Conservation (phyloP, 2,113 vertebrate genomes). For the Pseudopipra pipra region DNA sequence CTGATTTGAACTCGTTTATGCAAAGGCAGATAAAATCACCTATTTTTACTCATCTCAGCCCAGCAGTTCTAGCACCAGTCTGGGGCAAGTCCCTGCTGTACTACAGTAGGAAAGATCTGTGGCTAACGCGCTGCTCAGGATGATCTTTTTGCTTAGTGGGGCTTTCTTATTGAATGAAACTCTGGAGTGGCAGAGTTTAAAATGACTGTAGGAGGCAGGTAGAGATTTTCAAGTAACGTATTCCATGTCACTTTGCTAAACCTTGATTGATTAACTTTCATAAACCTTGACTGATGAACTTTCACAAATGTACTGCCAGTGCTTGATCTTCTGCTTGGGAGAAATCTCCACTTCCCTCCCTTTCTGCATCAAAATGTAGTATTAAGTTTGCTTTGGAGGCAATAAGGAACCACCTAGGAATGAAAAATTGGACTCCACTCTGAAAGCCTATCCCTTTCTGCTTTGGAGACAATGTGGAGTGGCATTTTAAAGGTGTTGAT, state of each 20-base stretch:
- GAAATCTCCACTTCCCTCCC: neutral
- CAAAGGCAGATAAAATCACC: neutral
- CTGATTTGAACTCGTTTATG: neutral
- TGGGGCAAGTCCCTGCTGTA: neutral
- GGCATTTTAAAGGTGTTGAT: constrained; percentile 40
- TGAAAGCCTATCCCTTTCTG: neutral
- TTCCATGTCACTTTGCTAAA: neutral
- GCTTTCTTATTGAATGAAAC: neutral
- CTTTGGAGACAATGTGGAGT: neutral
- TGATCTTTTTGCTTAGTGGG: neutral
- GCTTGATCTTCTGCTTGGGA: neutral
- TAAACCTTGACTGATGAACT: neutral
- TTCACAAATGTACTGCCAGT: neutral
- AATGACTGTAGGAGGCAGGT: neutral
- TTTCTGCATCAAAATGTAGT: neutral
- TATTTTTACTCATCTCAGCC: neutral
- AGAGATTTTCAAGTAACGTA: neutral
- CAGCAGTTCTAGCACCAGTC: neutral
- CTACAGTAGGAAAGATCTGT: fast-evolving
- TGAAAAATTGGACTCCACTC: neutral
- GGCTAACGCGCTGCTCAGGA: neutral
- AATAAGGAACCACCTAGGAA: neutral
- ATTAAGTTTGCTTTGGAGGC: neutral
- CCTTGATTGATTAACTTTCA: neutral
- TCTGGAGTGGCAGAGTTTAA: neutral